These are phyloP conservation scores for Diploptera punctata DNA, from an alignment of 2,888 invertebrate species.

Conservation along the genomic window DNA sequence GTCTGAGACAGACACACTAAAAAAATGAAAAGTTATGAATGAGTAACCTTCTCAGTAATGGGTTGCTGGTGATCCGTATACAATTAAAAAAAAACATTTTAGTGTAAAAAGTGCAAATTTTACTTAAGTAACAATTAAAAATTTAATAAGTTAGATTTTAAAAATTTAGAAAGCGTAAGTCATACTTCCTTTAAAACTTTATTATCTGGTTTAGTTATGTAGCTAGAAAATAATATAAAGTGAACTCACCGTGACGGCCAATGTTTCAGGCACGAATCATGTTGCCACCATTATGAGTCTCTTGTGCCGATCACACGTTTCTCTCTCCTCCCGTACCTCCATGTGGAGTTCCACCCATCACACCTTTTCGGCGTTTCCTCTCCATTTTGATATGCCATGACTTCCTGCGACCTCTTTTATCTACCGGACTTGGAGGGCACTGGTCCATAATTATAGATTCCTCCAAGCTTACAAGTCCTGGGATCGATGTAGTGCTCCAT, in stretches of 20 bases:
- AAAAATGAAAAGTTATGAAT: too few relatives aligned
- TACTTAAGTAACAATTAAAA: too few relatives aligned
- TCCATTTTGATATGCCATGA: slow-evolving; percentile 62
- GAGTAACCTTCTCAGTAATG: too few relatives aligned
- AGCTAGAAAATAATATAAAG: too few relatives aligned
- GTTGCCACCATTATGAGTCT: slow-evolving; percentile 90
- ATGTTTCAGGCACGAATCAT: slow-evolving; percentile 78
- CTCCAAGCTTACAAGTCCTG: slow-evolving; percentile 43
- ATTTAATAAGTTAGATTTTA: too few relatives aligned
- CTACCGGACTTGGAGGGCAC: slow-evolving; percentile 49
- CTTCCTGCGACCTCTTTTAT: slow-evolving; percentile 64
- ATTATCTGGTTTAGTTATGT: too few relatives aligned
- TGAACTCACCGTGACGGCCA: slow-evolving; percentile 40
- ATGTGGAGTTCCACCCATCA: slow-evolving; percentile 46
- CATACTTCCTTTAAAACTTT: too few relatives aligned
- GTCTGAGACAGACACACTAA: too few relatives aligned
- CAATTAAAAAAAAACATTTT: too few relatives aligned
- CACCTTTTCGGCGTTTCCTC: slow-evolving; percentile 57
- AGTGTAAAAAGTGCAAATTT: too few relatives aligned
- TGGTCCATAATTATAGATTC: slow-evolving; percentile 41
- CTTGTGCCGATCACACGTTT: slow-evolving; percentile 68
- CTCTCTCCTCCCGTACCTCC: slow-evolving; percentile 43
- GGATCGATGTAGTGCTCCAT: slow-evolving; percentile 46
- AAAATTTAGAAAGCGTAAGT: too few relatives aligned
- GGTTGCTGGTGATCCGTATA: too few relatives aligned